Evolutionary conservation across 2,797 vertebrate genomes (phyloP).

Genomic region (Channa striata): DNA sequence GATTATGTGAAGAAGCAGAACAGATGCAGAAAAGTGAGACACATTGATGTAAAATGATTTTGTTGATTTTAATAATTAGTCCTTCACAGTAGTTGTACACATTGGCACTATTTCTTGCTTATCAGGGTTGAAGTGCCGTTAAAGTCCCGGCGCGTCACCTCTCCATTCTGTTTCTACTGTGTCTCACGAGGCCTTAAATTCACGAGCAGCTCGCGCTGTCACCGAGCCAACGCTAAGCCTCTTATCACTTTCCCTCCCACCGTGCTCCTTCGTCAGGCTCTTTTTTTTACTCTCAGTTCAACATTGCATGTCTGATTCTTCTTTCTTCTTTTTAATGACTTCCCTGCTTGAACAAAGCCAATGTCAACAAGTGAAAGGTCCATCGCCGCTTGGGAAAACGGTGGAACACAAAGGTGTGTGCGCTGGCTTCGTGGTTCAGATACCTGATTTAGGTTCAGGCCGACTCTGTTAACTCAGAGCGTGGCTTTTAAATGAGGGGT

Average conservation of each 20-base stretch:
- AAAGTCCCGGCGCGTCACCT: neutral
- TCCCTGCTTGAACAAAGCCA: conserved; percentile 9
- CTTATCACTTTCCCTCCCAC: conserved; percentile 65
- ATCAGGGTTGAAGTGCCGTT: conserved; percentile 18
- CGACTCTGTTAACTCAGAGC: neutral
- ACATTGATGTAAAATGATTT: neutral
- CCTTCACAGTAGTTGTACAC: neutral
- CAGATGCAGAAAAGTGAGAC: neutral
- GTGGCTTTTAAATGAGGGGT: conserved; percentile 24
- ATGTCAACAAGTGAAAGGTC: neutral
- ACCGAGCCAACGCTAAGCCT: conserved; percentile 62
- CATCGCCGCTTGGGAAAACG: neutral
- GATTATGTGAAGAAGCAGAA: neutral
- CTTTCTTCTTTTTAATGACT: neutral
- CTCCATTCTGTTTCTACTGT: neutral
- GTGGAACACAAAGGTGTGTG: neutral
- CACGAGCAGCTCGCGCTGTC: conserved; percentile 27
- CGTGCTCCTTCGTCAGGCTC: conserved; percentile 54
- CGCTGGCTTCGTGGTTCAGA: neutral
- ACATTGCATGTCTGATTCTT: conserved; percentile 28
- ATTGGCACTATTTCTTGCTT: conserved; percentile 2
- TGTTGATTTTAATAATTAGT: too few relatives aligned
- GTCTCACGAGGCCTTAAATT: conserved; percentile 46
- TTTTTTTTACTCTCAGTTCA: conserved; percentile 25
- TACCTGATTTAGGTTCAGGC: neutral